Evolutionary conservation across 2,888 invertebrate species (phyloP), one percentile per base, ranked within the genome.

Genomic region (Calliscelio sp.): DNA sequence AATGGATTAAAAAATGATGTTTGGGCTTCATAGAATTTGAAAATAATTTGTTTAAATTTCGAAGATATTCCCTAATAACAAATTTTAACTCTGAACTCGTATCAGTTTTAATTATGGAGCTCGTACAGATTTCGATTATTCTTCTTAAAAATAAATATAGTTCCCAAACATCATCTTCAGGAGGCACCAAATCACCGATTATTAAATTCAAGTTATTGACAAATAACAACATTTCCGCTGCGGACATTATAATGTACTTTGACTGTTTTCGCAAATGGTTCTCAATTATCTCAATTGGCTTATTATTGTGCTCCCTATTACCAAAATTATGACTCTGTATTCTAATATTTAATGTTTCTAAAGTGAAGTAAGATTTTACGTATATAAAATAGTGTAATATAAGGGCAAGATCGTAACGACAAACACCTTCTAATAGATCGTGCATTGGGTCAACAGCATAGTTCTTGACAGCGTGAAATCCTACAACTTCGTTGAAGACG

Each of bases 221-320:
- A 22, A 85, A 57, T 18, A 35, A 32, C 28, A 78, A 44, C 85
- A 87, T 85, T 66, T 87, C 86, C 10, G 85, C 80, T 25, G 85
- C 80, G 49, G 85, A 70, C 75, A 84, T 66, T 11, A 81, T 66
- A n/a, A 86, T 53, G 18, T 20, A 79, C 41, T 79, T 66, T 11
- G 49, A 80, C 49, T 80, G 55, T 35, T 61, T 68, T 16, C 20
- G 51, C 20, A 83, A 66, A 59, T 86, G 77, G 7, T 32, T 22
- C n/a, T 63, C 25, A 25, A 46, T 41, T 22, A 86, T 81, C 55
- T 86, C 75, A 0, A 44, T 35, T 10, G 86, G 84, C 35, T 55
- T 53, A 49, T 86, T 86, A 1, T 3, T 18, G 8, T 59, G 22
- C 35, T 0, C n/a, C 7, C n/a, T 35, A 25, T 59, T 0, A 18